Percentiles rank a stretch among this genome's conserved stretches.
These are phyloP conservation scores for Odontomyia ornata DNA, from an alignment of 2,888 invertebrate genomes.

Conservation along the genomic window DNA sequence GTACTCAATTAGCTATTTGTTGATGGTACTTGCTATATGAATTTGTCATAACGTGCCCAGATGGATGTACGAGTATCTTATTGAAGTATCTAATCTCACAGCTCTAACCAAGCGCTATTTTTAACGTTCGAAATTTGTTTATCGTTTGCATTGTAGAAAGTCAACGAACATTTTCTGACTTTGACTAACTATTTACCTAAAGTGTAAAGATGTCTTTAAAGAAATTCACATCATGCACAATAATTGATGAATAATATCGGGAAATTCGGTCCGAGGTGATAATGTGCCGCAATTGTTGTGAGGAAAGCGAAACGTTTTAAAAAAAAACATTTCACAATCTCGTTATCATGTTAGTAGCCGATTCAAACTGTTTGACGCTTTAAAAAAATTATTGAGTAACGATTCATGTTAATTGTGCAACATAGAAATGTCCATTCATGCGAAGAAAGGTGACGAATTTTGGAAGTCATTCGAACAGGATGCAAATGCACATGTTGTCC, in stretches of 20 bases:
- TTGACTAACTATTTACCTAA: not conserved
- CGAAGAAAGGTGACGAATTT: no score
- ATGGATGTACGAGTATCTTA: not conserved
- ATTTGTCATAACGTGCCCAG: not conserved
- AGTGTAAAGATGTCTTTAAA: not conserved
- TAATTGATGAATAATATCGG: slow-evolving; percentile 3
- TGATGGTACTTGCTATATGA: not conserved
- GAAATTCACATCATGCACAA: not conserved
- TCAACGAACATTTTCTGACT: not conserved
- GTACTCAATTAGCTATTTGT: no score
- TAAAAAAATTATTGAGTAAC: not conserved
- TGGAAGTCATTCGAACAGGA: no score
- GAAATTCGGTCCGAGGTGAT: not conserved
- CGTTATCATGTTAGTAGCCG: no score
- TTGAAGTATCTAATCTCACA: not conserved
- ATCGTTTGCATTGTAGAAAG: not conserved
- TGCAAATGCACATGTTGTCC: no score
- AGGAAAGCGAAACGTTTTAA: not conserved
- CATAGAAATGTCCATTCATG: no score
- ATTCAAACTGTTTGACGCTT: not conserved
- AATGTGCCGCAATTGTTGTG: not conserved
- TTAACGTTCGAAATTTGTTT: not conserved
- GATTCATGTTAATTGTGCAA: no score
- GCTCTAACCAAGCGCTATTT: not conserved
- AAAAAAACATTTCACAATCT: no score